Evolutionary conservation across 2,113 vertebrate species (phyloP).

Genomic region (Sus scrofa): DNA sequence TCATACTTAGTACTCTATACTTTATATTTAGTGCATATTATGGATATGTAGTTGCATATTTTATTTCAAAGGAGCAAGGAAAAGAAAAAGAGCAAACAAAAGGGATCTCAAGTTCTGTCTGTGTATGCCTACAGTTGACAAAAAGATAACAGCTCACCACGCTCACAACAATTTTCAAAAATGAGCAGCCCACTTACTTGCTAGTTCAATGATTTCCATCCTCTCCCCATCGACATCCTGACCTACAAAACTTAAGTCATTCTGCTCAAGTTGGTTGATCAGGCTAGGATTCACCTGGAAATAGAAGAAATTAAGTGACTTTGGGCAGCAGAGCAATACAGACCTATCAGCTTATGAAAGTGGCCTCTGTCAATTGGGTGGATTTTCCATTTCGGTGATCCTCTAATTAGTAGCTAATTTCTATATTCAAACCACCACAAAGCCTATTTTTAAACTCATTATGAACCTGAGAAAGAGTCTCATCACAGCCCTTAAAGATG

Average conservation of each 20-base stretch:
- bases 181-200: conserved; percentile 84
- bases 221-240: conserved; percentile 88
- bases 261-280: conserved; percentile 87
- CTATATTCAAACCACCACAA: not conserved
- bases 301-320: conserved; percentile 59
- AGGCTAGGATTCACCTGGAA: conserved; percentile 89
- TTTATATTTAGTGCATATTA: not conserved
- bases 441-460: conserved; percentile 42
- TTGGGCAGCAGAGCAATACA: not conserved
- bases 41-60: not conserved
- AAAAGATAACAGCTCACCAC: not conserved
- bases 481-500: conserved; percentile 20
- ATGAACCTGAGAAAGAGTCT: conserved; percentile 17
- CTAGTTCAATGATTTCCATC: conserved; percentile 91
- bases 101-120: not conserved
- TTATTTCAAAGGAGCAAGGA: conserved; percentile 7
- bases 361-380: no score
- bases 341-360: not conserved
- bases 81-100: conserved; percentile 14
- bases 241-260: conserved; percentile 89
- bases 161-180: conserved; percentile 37
- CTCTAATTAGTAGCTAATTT: not conserved
- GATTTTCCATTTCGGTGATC: not conserved
- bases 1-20: not conserved
- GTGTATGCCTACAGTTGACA: not conserved